Evolutionary conservation across 2,113 vertebrate genomes (phyloP), one percentile per base, ranked within the genome.

Genomic region (Rattus rattus): DNA sequence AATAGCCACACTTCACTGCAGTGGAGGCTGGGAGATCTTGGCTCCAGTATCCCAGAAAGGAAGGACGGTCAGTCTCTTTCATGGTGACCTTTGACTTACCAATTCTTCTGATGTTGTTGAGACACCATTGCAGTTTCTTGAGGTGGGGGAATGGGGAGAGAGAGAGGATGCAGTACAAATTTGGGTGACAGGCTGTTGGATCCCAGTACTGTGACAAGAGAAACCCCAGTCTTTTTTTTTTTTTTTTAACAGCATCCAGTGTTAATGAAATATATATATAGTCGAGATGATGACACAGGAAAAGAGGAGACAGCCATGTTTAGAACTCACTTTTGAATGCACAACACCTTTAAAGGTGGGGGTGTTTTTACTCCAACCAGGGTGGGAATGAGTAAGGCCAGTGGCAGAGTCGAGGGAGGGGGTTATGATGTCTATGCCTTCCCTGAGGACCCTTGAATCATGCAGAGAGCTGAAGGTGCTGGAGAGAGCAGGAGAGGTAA

Each of bases 231-330:
- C 1, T 0, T 22, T 76, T 36, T 43, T 43, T 43, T 43, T 43
- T 43, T 43, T 43, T 43, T 43, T 69, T 2, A 8, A 1, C 5
- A 24, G 33, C 16, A 1, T 4, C 9, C 8, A 3, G 6, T n/a
- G n/a, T 90, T 81, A 20, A 1, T n/a, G 33, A 26, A 61, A 2
- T 17, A 52, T 75, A 52, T 75, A 47, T 54, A 26, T 4, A 33
- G 24, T 30, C 10, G 22, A 16, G 91, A 80, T 8, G 7, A 33
- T 49, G 80, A 26, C 7, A 17, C 13, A 49, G 65, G 8, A 1
- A 33, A 83, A n/a, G 87, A 52, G 47, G 81, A 47, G 69, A 30
- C 19, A 6, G 39, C 36, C 33, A 13, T 5, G 10, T 59, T 2
- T 52, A 90, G 81, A 67, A 36, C 47, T 22, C 43, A 36, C 65